Conservation (phyloP, 2,113 vertebrate genomes). For the Chionis minor region DNA sequence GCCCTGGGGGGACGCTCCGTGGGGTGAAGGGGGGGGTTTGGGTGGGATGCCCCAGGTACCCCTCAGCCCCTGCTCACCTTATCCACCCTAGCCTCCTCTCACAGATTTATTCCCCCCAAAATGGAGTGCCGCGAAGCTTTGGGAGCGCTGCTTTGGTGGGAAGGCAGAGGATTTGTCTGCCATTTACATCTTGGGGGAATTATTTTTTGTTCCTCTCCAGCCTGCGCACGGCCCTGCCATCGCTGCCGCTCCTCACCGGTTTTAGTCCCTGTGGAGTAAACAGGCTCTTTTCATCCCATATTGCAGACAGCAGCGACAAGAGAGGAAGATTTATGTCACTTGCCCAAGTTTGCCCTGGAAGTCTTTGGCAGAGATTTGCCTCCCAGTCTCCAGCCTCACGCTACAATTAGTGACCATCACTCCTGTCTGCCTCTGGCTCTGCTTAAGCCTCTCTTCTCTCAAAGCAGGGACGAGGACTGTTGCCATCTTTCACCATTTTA, state of each 20-base stretch:
- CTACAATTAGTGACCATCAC: not conserved
- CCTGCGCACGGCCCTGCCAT: not conserved
- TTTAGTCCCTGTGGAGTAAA: not conserved
- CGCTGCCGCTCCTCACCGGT: accelerated
- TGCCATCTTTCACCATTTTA: not conserved
- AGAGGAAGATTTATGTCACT: not conserved
- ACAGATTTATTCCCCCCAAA: not conserved
- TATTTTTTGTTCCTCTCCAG: not conserved
- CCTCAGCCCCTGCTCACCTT: not conserved
- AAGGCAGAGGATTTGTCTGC: not conserved
- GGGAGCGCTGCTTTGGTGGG: accelerated
- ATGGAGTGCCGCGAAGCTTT: not conserved
- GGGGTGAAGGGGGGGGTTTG: accelerated
- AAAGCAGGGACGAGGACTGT: not conserved
- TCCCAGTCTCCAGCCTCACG: not conserved
- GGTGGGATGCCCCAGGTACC: not conserved
- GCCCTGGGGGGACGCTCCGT: accelerated
- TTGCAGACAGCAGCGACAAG: not conserved
- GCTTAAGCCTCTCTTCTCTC: not conserved
- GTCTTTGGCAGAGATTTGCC: not conserved
- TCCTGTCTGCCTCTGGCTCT: not conserved
- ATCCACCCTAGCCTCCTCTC: not conserved
- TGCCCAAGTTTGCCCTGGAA: not conserved
- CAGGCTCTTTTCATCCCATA: not conserved
- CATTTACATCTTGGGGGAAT: not conserved